Base-by-base conservation (phyloP, 1,140 invertebrate species). In the Notospermus geniculatus region DNA sequence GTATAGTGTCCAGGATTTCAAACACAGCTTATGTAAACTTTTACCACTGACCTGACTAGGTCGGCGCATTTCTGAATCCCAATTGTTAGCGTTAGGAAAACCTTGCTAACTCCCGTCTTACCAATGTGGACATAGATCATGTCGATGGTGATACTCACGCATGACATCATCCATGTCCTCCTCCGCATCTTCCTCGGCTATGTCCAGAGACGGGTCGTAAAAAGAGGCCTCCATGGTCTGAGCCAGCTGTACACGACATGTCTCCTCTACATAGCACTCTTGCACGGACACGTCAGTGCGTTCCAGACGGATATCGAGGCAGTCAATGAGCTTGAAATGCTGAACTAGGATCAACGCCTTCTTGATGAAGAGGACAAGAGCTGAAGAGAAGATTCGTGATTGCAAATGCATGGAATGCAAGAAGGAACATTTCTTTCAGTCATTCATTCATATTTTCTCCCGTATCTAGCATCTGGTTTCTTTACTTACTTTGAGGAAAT, bases 281-380 rank as follows among this genome's bases (percentile, higher is more conserved):
- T 50, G 46, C n/a, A 27, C 25, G 46, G 19, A 5, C 46, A 50
- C 46, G 46, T 50, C 46, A 5, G 46, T 50, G 19, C 46, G n/a
- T 19, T 50, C 46, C 4, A 50, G 25, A n/a, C 46, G n/a, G n/a
- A 50, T 50, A n/a, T 50, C 46, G 9, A 50, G 25, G n/a, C 46
- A 50, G 25, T 27, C 19, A 9, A 50, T 27, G 4, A 27, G n/a
- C 25, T 19, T 23, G 25, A 7, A 50, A 9, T 27, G 19, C 19
- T 27, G 5, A 9, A 50, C 25, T 5, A 50, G 46, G 9, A 50
- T 19, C 46, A 50, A 19, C 4, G 46, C 46, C 25, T 50, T 50
- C 46, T 50, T 50, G n/a, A 50, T 50, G 46, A 50, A 50, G 4
- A 50, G 46, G n/a, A 50, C 46, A 5, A 50, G 9, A n/a, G n/a